These are phyloP conservation scores for Halictus quadricinctus DNA, from an alignment of 2,888 invertebrate genomes.

Conservation along the genomic window DNA sequence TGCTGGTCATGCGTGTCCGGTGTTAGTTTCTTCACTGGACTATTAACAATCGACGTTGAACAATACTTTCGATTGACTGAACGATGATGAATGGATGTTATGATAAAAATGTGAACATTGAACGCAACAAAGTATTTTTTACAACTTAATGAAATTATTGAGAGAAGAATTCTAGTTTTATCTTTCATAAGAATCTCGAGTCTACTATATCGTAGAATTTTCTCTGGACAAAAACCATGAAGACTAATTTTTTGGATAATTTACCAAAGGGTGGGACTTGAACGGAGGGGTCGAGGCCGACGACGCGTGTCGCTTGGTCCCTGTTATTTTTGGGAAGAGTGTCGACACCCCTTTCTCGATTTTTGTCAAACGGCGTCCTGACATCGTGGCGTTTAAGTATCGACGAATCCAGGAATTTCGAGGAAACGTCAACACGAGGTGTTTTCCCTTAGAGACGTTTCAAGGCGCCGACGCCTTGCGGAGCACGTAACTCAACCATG, in stretches of 20 bases:
- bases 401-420: constrained; percentile 54
- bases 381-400: constrained; percentile 22
- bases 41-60: neutral
- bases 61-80: neutral
- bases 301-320: neutral
- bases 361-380: neutral
- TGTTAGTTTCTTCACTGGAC: neutral
- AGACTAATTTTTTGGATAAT: neutral
- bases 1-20: neutral
- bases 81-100: neutral
- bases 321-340: constrained; percentile 64
- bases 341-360: constrained; percentile 46
- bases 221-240: too few species aligned
- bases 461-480: constrained; percentile 59
- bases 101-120: too few species aligned
- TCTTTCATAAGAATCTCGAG: too few species aligned
- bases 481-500: constrained; percentile 57
- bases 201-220: too few species aligned
- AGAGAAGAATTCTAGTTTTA: too few species aligned
- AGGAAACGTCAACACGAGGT: constrained; percentile 69
- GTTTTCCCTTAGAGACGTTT: constrained; percentile 54
- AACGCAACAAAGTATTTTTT: too few species aligned
- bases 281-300: neutral
- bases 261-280: neutral
- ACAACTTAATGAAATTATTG: too few species aligned